phyloP scores from a whole-genome alignment of 2,113 vertebrate genomes.

The Empidonax traillii region DNA sequence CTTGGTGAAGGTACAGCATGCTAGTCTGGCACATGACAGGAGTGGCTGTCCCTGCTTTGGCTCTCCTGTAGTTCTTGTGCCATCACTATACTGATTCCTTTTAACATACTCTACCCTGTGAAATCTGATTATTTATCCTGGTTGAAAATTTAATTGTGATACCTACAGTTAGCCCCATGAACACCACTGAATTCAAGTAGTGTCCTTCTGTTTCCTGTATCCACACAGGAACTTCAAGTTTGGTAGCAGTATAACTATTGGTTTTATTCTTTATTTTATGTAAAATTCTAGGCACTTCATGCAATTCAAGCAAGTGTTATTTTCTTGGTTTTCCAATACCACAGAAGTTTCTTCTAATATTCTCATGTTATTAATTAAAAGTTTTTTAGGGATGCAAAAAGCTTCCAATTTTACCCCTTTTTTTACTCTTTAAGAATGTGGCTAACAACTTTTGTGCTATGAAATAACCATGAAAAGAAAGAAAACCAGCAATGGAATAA shows the following conservation, averaged over 20 bases:
- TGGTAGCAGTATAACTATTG: not conserved
- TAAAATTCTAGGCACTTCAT: not conserved
- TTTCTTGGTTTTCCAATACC: not conserved
- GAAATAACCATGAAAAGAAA: not conserved
- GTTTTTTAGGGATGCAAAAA: not conserved
- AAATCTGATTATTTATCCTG: not conserved
- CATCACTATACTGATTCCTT: not conserved
- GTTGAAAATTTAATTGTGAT: not conserved
- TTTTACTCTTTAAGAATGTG: not conserved
- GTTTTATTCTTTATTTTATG: not conserved
- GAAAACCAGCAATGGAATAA: not conserved
- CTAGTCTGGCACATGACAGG: not conserved
- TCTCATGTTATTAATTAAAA: not conserved
- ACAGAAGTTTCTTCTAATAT: not conserved
- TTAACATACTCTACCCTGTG: not conserved
- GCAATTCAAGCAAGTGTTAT: not conserved
- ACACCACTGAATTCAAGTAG: not conserved
- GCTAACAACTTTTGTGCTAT: not conserved
- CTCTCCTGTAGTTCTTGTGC: not conserved
- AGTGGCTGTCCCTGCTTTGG: not conserved
- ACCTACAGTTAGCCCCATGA: not conserved
- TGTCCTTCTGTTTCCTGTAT: not conserved
- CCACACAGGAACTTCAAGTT: not conserved
- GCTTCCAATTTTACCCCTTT: not conserved
- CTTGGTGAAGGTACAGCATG: not conserved